Base-by-base conservation (phyloP, 1,140 invertebrate species). In the Mylabris phalerata region DNA sequence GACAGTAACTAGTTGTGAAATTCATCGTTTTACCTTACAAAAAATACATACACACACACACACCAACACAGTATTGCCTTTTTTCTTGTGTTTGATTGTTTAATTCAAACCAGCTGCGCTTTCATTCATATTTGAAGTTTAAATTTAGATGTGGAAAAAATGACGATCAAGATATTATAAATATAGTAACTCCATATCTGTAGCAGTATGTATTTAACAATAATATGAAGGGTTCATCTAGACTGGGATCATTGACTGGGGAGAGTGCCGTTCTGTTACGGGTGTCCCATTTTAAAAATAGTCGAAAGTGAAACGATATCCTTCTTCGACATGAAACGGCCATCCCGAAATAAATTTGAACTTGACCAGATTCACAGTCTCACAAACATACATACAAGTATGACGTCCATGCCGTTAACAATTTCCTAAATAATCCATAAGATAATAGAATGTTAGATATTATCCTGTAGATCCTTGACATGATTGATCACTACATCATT, bases 401-500 rank as follows among this genome's bases (percentile, higher is more conserved):
- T 45, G 43, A 13, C 43, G 43, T 45, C 32, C 19, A 19, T 19
- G 19, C 19, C 19, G 19, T 19, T 19, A 19, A 19, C 19, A 7
- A 32, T 32, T 32, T 32, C 32, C 32, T 7, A 32, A 32, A 32
- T 32, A 32, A 32, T 32, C 32, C 32, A 4, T 32, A 19, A 32
- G 32, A 5, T 46, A 46, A 46, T 24, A 46, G 13, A 46, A 46
- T 9, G 13, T 19, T 9, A 9, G 44, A 46, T 13, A 9, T 46
- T 19, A 46, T 26, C 19, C 19, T 19, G 19, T 19, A 19, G 19
- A 19, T 19, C 32, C 32, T 32, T 32, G 32, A 7, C 11, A 41
- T 51, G 50, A 51, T 51, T 39, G 38, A 51, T 51, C 50, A 51
- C 50, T 51, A 38, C 41, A 38, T 51, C 50, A 51, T 51, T 51